Conservation (phyloP, 2,888 invertebrate genomes). For the Rhopalosiphum nymphaeae region DNA sequence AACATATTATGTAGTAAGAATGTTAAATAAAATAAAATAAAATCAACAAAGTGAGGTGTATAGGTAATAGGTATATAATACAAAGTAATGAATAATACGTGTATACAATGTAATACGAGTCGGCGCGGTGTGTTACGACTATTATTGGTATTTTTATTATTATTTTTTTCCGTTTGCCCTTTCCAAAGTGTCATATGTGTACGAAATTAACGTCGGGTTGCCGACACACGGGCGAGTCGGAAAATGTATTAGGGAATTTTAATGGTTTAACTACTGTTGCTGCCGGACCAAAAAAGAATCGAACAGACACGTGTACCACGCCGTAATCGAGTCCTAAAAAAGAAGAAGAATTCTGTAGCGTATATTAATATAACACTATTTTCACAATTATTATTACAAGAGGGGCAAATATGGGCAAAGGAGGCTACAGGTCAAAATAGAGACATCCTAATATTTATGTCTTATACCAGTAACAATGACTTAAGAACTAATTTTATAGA, state of each 20-base stretch:
- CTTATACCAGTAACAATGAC: background rate
- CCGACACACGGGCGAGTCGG: background rate
- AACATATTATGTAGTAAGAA: background rate
- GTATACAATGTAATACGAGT: background rate
- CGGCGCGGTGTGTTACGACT: background rate
- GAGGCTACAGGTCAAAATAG: no score
- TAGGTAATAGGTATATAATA: background rate
- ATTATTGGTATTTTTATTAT: slow-evolving; percentile 5
- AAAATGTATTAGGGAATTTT: slow-evolving; percentile 50
- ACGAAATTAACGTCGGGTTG: slow-evolving; percentile 40
- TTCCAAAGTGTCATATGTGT: background rate
- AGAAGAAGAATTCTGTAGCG: background rate
- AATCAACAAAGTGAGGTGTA: background rate
- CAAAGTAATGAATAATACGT: background rate
- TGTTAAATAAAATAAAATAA: background rate
- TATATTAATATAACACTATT: background rate
- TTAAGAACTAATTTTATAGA: background rate
- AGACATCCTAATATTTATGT: background rate
- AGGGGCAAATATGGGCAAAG: no score
- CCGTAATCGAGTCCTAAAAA: slow-evolving; percentile 16
- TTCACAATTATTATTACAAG: no score
- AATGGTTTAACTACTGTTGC: slow-evolving; percentile 1
- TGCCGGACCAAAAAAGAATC: slow-evolving; percentile 24
- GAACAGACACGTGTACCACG: slow-evolving; percentile 42
- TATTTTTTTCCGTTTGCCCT: background rate